These are phyloP conservation scores for Melanerpes aurifrons DNA, from an alignment of 2,113 vertebrate species.

Conservation along the genomic window DNA sequence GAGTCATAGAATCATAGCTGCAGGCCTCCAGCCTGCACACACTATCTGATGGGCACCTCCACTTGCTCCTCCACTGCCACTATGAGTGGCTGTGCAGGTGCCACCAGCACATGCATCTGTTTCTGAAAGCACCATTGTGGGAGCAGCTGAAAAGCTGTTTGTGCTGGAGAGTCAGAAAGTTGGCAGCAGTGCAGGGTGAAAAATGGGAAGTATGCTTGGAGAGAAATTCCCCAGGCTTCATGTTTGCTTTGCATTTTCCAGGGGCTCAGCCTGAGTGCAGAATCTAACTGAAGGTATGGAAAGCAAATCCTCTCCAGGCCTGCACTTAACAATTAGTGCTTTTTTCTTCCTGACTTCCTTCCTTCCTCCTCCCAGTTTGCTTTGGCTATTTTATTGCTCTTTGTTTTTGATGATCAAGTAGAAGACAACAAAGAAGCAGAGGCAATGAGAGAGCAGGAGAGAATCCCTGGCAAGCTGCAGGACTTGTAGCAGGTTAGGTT, in stretches of 20 bases:
- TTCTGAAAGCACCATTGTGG: conserved; percentile 67
- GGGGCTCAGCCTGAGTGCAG: neutral
- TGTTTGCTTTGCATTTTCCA: conserved; percentile 39
- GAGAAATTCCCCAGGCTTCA: conserved; percentile 37
- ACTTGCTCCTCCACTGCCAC: conserved; percentile 45
- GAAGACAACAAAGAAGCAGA: neutral
- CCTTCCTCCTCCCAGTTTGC: neutral
- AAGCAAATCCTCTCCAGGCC: conserved; percentile 8
- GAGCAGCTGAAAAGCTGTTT: conserved; percentile 66
- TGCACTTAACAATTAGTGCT: neutral
- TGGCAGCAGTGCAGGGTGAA: conserved; percentile 45
- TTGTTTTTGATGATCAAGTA: neutral
- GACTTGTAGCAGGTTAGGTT: neutral
- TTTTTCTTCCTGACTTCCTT: neutral
- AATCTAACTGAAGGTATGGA: neutral
- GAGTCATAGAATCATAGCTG: neutral
- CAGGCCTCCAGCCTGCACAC: conserved; percentile 30
- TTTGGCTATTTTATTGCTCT: neutral
- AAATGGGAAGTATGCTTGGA: conserved; percentile 63
- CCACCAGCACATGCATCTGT: conserved; percentile 58
- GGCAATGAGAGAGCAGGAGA: neutral
- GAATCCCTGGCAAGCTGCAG: neutral
- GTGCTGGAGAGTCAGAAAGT: conserved; percentile 53
- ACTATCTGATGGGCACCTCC: conserved; percentile 57
- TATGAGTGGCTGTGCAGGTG: conserved; percentile 62